Evolutionary conservation across 2,888 invertebrate genomes (phyloP).

Genomic region (Cephus spinipes): DNA sequence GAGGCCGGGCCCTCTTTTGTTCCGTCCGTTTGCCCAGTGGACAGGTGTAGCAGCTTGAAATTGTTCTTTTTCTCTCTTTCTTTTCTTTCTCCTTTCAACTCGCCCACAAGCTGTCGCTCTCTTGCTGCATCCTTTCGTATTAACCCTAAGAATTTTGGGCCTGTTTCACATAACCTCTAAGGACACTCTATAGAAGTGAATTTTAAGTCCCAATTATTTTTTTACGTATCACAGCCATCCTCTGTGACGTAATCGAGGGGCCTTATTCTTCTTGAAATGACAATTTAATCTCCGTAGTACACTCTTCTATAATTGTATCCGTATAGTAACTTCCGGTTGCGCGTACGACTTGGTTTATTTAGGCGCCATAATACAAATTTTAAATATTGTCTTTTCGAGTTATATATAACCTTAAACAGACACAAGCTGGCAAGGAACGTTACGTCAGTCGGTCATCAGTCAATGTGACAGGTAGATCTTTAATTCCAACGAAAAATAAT

Average conservation of each 20-base stretch:
- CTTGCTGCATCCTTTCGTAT: constrained; percentile 26
- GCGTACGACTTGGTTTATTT: not conserved
- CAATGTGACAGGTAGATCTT: not conserved
- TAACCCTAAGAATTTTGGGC: not conserved
- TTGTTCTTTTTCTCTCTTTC: constrained; percentile 18
- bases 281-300: not conserved
- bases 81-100: constrained; percentile 27
- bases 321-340: not conserved
- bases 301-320: not conserved
- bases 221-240: not conserved
- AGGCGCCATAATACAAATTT: not conserved
- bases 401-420: not conserved
- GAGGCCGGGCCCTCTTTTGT: not conserved
- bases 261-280: not conserved
- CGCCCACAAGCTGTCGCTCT: constrained; percentile 49
- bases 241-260: not conserved
- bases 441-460: not conserved
- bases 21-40: constrained; percentile 19
- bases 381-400: not conserved
- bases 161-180: not conserved
- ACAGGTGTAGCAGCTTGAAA: constrained; percentile 47
- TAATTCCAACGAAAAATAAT: not conserved
- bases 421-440: not conserved
- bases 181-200: not conserved
- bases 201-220: not conserved